Base-by-base conservation (phyloP, 2,797 vertebrate species). In the Zenarchopterus dispar region DNA sequence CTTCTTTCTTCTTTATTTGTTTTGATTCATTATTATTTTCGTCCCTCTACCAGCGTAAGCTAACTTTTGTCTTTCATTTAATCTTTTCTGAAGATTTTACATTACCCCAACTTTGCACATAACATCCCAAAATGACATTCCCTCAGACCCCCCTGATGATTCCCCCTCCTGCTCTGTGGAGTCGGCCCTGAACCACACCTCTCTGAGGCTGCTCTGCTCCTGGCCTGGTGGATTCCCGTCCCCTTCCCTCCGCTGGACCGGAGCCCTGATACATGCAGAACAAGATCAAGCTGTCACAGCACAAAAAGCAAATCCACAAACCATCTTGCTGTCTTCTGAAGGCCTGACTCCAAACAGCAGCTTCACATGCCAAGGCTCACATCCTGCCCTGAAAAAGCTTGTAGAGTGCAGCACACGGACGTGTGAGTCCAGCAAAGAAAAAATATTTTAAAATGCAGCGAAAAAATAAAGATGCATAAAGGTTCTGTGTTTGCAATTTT, bases 211-310 rank as follows among this genome's bases (percentile, higher is more conserved):
- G 57, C 78, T 75, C 67, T 98, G 97, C 78, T 85, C 81, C 51
- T 98, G 97, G 96, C 66, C 78, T 0, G 96, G 95, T 16, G 95
- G 96, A 0, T 86, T 93, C 52, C 96, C 95, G 1, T 52, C 82
- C 0, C 93, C 94, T 4, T 88, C 67, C 57, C 84, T 97, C 68
- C 82, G 62, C 45, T 97, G 96, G 96, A 90, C 86, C n/a, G 77
- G 81, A 41, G 66, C 79, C 51, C 67, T 80, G 62, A 61, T 72
- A 21, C 67, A 9, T 36, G 22, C 26, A 9, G 84, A 85, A 18
- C 82, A 55, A 62, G 28, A 8, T 28, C 28, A 28, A 7, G 7
- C 8, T 7, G 3, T 5, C 28, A 28, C 2, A 28, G 24, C 2
- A 24, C 24, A 24, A 24, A 24, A 24, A 24, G 24, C n/a, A n/a